Base-by-base conservation (phyloP, 2,888 invertebrate species). In the Rhimphoctona megacephalus region DNA sequence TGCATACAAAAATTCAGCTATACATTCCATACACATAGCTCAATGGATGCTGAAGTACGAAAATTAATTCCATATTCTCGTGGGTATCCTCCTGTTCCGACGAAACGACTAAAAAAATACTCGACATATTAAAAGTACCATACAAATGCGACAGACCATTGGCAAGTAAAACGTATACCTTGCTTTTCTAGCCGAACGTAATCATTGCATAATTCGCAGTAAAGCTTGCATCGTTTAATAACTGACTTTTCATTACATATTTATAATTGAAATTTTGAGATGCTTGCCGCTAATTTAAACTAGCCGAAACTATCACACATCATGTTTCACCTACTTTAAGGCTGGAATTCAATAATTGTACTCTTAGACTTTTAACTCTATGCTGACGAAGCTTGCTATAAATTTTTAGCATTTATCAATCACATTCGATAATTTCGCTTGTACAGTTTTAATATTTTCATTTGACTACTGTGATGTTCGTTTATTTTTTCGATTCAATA, bases 41-140 rank as follows among this genome's bases (percentile, higher is more conserved):
- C 57, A 39, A 64, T 49, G 2, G 49, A 33, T 30, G 66, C n/a
- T 49, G n/a, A 14, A 49, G 36, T 33, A 33, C 33, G 49, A 52
- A 77, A 77, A 77, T 77, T 25, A 64, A 77, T 66, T 77, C 46
- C 8, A n/a, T 66, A 46, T 77, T 77, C 77, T 36, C 77, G 33
- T 36, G 49, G 66, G 66, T 52, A 36, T 52, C 5, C 33, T 3
- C n/a, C n/a, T 54, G 22, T 49, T 30, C 19, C 46, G 19, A 17
- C 7, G 49, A 5, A 33, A 30, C 30, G 30, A 69, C 43, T n/a
- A 52, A 72, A 19, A 49, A 49, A 49, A 67, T 30, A 30, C 19
- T 72, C 1, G 8, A 30, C 49, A n/a, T 30, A 30, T 49, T 52
- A 52, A 72, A 49, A 52, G 49, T 33, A 49, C 14, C 5, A 25